A percentile compares a stretch with the other conserved stretches of the same genome.
Conservation (phyloP, 2,113 vertebrate genomes). For the Dunckerocampus dactyliophorus region DNA sequence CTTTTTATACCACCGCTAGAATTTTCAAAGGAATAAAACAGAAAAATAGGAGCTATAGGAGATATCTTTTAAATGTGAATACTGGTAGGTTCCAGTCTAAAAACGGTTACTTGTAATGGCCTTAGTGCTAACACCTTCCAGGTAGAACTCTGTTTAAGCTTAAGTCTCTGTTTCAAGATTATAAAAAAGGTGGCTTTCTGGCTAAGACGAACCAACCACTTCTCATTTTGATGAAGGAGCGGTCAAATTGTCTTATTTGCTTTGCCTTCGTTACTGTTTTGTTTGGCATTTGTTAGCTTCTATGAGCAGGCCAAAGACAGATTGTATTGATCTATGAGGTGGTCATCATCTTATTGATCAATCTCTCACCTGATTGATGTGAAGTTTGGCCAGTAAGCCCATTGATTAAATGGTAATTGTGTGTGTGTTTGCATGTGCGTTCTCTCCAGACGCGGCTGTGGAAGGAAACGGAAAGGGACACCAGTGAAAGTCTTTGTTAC, state of each 20-base stretch:
- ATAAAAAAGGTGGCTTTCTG: no score
- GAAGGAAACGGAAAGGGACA: slow-evolving; percentile 77
- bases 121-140: not conserved
- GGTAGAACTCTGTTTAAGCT: not conserved
- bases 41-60: no score
- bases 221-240: no score
- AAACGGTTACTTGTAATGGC: not conserved
- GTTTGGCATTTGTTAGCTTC: no score
- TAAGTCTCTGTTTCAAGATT: no score
- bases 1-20: no score
- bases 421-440: slow-evolving; percentile 39
- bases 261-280: not conserved
- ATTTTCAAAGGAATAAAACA: no score
- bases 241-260: not conserved
- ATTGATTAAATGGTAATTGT: slow-evolving; percentile 57
- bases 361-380: slow-evolving; percentile 53
- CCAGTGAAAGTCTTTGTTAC: slow-evolving; percentile 77
- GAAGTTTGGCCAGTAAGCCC: slow-evolving; percentile 37
- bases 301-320: slow-evolving; percentile 1
- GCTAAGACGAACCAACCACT: no score
- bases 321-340: slow-evolving; percentile 41
- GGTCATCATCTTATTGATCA: slow-evolving; percentile 56
- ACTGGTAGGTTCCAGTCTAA: not conserved
- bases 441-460: slow-evolving; percentile 72
- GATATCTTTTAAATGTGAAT: not conserved